Evolutionary conservation across 2,797 vertebrate genomes (phyloP), one percentile per base, ranked within the genome.

Genomic region (Fistularia tabacaria): DNA sequence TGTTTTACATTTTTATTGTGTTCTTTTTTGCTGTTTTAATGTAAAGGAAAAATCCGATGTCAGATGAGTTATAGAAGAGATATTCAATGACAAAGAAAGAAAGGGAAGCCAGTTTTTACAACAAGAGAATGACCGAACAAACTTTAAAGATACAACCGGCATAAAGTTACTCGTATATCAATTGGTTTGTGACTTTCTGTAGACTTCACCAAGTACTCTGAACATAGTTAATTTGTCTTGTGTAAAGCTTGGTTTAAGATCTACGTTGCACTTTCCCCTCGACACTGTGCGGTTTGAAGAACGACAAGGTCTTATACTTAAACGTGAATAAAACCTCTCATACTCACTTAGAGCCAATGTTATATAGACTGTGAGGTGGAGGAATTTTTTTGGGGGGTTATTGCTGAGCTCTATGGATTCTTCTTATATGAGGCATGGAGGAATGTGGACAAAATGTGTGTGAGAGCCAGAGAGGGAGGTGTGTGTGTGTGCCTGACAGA

Each of bases 331-430:
- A 66, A 72, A 69, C 0, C 8, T 25, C 41, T 4, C 55, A 51
- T 42, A 56, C 40, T 36, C 25, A 47, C 40, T 66, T 65, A 65
- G 44, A 14, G 64, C 36, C 25, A 57, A 53, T 43, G 54, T 36
- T 43, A 38, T 59, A 38, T 53, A 54, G 66, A 54, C 36, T 54
- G 36, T 7, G 52, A 45, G 62, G 66, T n/a, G 14, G 25, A 25
- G 2, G 2, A 25, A 3, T 25, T 25, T 25, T 25, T 25, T 25
- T 25, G 2, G 2, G 2, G 2, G 25, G 25, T 51, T 51, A 48
- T 67, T 44, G 64, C 42, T 43, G 46, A 46, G 51, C 67, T 68
- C 36, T 14, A 6, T 46, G 58, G 62, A 59, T 58, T 75, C 63
- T 73, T 59, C 36, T 60, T n/a, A 40, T 45, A 48, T 53, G 38